Conservation (phyloP, 2,888 invertebrate species). For the Macropis europaea region DNA sequence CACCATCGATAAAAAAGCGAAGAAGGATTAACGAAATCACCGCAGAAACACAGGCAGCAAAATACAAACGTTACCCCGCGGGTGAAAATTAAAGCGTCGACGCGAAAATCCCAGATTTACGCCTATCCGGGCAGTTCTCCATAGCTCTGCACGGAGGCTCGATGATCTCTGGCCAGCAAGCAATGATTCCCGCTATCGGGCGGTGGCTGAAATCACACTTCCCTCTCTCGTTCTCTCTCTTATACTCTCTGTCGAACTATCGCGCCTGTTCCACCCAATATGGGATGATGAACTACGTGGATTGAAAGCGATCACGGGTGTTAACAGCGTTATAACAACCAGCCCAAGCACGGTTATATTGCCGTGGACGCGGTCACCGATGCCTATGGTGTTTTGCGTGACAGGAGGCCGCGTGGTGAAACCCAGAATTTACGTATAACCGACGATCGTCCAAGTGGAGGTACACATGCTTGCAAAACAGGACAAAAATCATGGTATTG, state of each 20-base stretch:
- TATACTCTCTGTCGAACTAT: not conserved
- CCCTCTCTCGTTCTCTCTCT: constrained; percentile 1
- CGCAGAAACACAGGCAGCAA: not conserved
- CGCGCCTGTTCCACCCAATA: constrained; percentile 63
- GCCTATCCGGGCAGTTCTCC: not conserved
- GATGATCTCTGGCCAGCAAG: constrained; percentile 37
- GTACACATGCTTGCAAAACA: no score
- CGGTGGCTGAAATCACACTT: constrained; percentile 5
- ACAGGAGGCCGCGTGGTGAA: constrained; percentile 22
- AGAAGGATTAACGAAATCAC: constrained; percentile 20
- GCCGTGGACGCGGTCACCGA: constrained; percentile 52
- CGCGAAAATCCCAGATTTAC: constrained; percentile 46
- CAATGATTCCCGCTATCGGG: constrained; percentile 33
- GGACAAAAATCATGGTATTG: no score
- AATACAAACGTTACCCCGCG: not conserved
- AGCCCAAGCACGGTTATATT: constrained; percentile 63
- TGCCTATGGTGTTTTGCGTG: constrained; percentile 62
- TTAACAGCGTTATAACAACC: constrained; percentile 78
- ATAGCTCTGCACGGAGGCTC: not conserved
- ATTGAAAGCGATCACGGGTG: constrained; percentile 79
- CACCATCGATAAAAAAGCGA: not conserved
- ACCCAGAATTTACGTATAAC: constrained; percentile 33
- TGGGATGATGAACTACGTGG: constrained; percentile 77
- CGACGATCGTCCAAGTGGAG: no score
- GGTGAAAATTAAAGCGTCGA: constrained; percentile 40